Percentiles rank a stretch among this genome's conserved stretches.
phyloP scores from a whole-genome alignment of 2,113 vertebrate genomes.

The Prochilodus magdalenae region DNA sequence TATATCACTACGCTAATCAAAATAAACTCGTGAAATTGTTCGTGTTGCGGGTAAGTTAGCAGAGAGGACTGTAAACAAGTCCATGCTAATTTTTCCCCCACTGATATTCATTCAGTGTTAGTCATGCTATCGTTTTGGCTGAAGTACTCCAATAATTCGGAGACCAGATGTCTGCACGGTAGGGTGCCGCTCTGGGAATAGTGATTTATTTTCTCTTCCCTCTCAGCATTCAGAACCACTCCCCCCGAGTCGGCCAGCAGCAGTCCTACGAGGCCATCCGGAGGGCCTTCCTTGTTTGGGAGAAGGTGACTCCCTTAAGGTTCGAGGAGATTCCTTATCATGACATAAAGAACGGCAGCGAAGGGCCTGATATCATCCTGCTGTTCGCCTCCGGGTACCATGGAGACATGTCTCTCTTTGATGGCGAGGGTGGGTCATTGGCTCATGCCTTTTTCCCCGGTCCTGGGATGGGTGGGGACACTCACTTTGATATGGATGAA shows the following conservation, averaged over 20 bases:
- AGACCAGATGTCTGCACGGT: background rate
- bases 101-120: background rate
- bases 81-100: background rate
- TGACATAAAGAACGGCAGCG: slow-evolving; percentile 80
- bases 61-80: background rate
- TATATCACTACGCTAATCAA: no score
- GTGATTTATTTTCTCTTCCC: background rate
- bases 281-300: slow-evolving; percentile 88
- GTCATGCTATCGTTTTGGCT: background rate
- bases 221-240: slow-evolving; percentile 89
- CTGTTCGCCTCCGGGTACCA: slow-evolving; percentile 96
- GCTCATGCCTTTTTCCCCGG: slow-evolving; percentile 96
- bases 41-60: no score
- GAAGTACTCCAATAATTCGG: background rate
- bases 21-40: no score
- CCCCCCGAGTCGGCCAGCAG: slow-evolving; percentile 82
- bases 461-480: slow-evolving; percentile 92
- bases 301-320: slow-evolving; percentile 83
- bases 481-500: slow-evolving; percentile 93
- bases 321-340: slow-evolving; percentile 86
- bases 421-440: slow-evolving; percentile 91
- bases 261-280: slow-evolving; percentile 79
- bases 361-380: slow-evolving; percentile 89
- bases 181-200: background rate
- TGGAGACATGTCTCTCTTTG: slow-evolving; percentile 95